These are phyloP conservation scores for Platyura marginata DNA, from an alignment of 1,140 invertebrate genomes.

Conservation along the genomic window DNA sequence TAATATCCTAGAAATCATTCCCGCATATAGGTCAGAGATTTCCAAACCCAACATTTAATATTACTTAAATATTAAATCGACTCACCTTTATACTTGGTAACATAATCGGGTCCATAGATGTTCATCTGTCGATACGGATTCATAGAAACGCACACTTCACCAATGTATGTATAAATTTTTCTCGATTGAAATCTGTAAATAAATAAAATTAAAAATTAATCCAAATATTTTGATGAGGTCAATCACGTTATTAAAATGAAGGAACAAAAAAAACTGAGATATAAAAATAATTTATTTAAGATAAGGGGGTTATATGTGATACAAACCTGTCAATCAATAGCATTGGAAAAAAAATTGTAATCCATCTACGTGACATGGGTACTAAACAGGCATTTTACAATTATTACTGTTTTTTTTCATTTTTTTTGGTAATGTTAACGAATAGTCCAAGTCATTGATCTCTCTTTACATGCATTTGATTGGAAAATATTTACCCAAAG, in stretches of 20 bases:
- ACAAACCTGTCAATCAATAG: not conserved
- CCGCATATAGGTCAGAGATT: no score
- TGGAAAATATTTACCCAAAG: not conserved
- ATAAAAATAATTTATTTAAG: not conserved
- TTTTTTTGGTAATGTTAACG: not conserved
- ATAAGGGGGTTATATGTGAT: not conserved
- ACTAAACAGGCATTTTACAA: no score
- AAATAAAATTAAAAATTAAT: slow-evolving; percentile 15
- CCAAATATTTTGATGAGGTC: not conserved
- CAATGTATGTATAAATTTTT: slow-evolving; percentile 86
- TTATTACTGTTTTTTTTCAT: no score
- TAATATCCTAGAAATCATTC: no score
- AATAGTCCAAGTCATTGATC: not conserved
- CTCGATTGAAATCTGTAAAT: slow-evolving; percentile 66
- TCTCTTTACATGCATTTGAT: not conserved
- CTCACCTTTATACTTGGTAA: slow-evolving; percentile 73
- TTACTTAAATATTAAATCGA: no score
- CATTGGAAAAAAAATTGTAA: not conserved
- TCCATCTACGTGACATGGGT: not conserved
- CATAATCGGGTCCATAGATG: slow-evolving; percentile 61
- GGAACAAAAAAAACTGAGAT: not conserved
- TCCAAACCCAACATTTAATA: no score
- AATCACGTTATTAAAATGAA: not conserved
- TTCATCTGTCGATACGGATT: slow-evolving; percentile 77
- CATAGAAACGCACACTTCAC: slow-evolving; percentile 81